These are phyloP conservation scores for Heliconius charithonia DNA, from an alignment of 2,888 invertebrate genomes.

Conservation along the genomic window DNA sequence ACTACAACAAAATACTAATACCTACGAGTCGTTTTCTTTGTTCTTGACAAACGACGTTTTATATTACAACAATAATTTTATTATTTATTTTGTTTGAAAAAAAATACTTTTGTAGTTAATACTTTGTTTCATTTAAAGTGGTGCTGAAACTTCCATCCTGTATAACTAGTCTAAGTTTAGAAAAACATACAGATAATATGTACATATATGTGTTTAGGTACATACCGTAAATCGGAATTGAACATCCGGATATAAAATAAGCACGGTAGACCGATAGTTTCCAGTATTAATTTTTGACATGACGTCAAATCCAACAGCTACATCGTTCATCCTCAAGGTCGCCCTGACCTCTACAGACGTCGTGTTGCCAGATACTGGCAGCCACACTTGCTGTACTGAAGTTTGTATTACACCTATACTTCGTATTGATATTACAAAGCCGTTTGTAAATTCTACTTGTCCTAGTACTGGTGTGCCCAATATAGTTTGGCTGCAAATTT, in stretches of 20 bases:
- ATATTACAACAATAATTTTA: no score
- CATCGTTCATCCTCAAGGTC: slow-evolving; percentile 58
- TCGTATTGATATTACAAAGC: slow-evolving; percentile 64
- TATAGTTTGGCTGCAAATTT: slow-evolving; percentile 58
- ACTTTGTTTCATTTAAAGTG: no score
- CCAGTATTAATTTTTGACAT: slow-evolving; percentile 52
- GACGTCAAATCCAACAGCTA: slow-evolving; percentile 66
- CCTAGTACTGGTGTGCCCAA: slow-evolving; percentile 54
- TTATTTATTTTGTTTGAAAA: no score
- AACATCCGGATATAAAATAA: slow-evolving; percentile 55
- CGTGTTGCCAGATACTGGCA: slow-evolving; percentile 46
- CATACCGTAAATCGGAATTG: slow-evolving; percentile 61
- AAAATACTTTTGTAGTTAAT: no score
- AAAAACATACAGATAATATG: no score
- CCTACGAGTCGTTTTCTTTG: no score
- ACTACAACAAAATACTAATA: no score
- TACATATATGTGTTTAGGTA: slow-evolving; percentile 11
- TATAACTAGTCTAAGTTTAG: no score
- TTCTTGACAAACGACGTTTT: no score
- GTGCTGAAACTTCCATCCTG: no score
- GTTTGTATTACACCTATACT: slow-evolving; percentile 56
- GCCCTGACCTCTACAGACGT: slow-evolving; percentile 57
- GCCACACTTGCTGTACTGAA: slow-evolving; percentile 63
- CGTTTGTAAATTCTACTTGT: slow-evolving; percentile 58
- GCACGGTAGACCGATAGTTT: slow-evolving; percentile 54